phyloP scores from a whole-genome alignment of 2,888 invertebrate genomes.

The Gari tellinella region DNA sequence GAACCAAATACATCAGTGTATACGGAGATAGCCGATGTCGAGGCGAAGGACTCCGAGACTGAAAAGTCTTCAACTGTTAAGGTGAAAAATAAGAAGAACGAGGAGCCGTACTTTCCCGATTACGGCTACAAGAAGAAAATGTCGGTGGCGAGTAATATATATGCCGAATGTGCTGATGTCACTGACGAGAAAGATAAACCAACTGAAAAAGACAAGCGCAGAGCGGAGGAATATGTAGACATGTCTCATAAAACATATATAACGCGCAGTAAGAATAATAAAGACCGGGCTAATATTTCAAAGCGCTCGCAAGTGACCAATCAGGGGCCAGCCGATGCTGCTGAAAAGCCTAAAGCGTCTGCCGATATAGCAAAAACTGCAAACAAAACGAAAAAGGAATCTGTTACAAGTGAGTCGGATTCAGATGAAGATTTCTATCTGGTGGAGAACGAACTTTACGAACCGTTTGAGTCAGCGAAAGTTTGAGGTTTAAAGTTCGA shows the following conservation, averaged over 20 bases:
- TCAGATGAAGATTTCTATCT: constrained; percentile 52
- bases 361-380: constrained; percentile 16
- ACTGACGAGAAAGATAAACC: constrained; percentile 15
- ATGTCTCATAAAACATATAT: constrained; percentile 51
- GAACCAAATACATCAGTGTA: constrained; percentile 21
- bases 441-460: constrained; percentile 58
- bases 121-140: constrained; percentile 48
- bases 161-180: constrained; percentile 51
- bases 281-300: constrained; percentile 52
- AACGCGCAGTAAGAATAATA: constrained; percentile 31
- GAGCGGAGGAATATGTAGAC: constrained; percentile 35
- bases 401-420: constrained; percentile 53
- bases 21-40: constrained; percentile 45
- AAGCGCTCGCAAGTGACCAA: constrained; percentile 28
- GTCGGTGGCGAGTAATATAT: constrained; percentile 59
- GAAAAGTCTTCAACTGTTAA: constrained; percentile 19
- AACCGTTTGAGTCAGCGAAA: constrained; percentile 60
- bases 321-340: constrained; percentile 5
- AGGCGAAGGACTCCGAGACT: constrained; percentile 36
- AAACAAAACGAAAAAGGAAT: constrained; percentile 35
- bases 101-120: constrained; percentile 13
- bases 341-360: constrained; percentile 10
- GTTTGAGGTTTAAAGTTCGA: too few relatives aligned
- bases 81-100: constrained; percentile 36
- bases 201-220: constrained; percentile 20